Evolutionary conservation across 2,888 invertebrate genomes (phyloP), one percentile per base, ranked within the genome.

Genomic region (Carterocephalus palaemon): DNA sequence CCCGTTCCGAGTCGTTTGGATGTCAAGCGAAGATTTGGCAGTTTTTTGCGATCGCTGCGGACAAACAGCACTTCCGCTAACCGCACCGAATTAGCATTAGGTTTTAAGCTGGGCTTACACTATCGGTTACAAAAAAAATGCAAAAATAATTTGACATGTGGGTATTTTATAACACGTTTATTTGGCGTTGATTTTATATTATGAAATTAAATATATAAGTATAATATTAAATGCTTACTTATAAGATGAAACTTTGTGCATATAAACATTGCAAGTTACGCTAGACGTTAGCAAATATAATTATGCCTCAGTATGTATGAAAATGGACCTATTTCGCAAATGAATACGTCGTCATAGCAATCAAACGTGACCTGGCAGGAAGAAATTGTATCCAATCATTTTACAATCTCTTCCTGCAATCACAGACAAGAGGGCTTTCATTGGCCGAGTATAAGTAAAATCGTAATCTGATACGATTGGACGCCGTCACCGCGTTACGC

Each of bases 1-100:
- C 51, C 47, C 56, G 62, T 64, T 61, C 46, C 7, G 9, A 49
- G 17, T 52, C 43, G 56, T 60, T 59, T 49, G 56, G 55, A 56
- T 54, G 58, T 46, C 46, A 37, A 20, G 38, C 49, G 52, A 29
- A 41, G 52, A 47, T 53, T 54, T 53, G 40, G 53, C 29, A 28
- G 47, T 56, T 64, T 63, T 65, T 60, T 58, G 57, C 56, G 54
- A 48, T 36, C 51, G 43, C 47, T 40, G 34, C 33, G 36, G 46
- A 42, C 51, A 22, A 49, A 49, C 46, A 42, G 15, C 29, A 57
- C 58, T 65, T 66, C 64, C 62, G 62, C 33, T 51, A 46, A 37
- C 33, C 33, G 48, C 29, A 39, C 39, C 22, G 41, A 52, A 56
- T 43, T 53, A 51, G 20, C 49, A 46, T 48, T 33, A 52, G 26